A percentile compares a stretch with the other conserved stretches of the same genome.
Evolutionary conservation across 2,113 vertebrate genomes (phyloP).

Genomic region (Gymnobelideus leadbeateri): DNA sequence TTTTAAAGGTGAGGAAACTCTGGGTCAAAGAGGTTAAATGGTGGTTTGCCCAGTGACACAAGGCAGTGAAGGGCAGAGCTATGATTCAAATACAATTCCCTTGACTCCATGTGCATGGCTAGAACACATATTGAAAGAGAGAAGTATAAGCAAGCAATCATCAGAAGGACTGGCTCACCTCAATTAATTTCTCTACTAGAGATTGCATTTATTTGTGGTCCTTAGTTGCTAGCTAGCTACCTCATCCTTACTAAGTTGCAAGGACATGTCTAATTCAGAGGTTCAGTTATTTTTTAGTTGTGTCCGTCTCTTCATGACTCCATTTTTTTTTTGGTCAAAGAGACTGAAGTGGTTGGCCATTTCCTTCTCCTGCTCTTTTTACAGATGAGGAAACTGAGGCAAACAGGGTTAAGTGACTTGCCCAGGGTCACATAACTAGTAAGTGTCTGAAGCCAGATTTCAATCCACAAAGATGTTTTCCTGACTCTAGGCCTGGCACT

Average conservation of each 20-base stretch:
- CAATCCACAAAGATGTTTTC: neutral
- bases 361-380: neutral
- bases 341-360: neutral
- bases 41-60: neutral
- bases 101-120: neutral
- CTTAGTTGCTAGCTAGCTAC: neutral
- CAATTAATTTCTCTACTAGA: neutral
- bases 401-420: neutral
- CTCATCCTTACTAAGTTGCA: neutral
- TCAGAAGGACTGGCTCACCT: neutral
- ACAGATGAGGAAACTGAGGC: neutral
- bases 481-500: too few relatives aligned
- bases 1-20: neutral
- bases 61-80: neutral
- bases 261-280: neutral
- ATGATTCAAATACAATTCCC: neutral
- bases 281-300: neutral
- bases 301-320: neutral
- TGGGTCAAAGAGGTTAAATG: neutral
- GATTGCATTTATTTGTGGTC: neutral
- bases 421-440: neutral
- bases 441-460: neutral
- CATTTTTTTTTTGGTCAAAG: neutral
- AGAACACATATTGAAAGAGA: neutral
- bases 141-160: neutral